Evolutionary conservation across 2,113 vertebrate genomes (phyloP).

Genomic region (Macquaria australasica): DNA sequence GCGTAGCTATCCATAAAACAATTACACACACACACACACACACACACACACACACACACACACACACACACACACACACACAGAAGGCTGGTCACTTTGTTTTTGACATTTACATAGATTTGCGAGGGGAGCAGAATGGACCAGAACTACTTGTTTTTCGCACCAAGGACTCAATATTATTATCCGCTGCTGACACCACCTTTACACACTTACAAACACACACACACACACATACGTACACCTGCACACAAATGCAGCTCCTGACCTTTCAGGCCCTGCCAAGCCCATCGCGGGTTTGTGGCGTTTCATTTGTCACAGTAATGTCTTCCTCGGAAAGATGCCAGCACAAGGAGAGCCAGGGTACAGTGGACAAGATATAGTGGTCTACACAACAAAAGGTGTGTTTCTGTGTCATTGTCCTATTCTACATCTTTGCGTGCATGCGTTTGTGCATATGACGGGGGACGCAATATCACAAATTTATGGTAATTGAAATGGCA

Average conservation of each 20-base stretch:
- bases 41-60: conserved; percentile 32
- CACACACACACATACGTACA: conserved; percentile 16
- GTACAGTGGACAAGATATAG: conserved; percentile 56
- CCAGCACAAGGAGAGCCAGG: conserved; percentile 63
- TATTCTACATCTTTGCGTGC: conserved; percentile 19
- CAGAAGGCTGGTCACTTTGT: conserved; percentile 45
- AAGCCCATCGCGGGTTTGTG: conserved; percentile 72
- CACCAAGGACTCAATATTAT: conserved; percentile 57
- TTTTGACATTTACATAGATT: conserved; percentile 76
- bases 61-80: conserved; percentile 14
- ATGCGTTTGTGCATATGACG: conserved; percentile 32
- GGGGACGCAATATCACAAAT: conserved; percentile 83
- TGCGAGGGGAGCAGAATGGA: conserved; percentile 52
- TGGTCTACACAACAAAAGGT: conserved; percentile 50
- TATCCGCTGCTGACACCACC: conserved; percentile 62
- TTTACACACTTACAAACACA: conserved; percentile 32
- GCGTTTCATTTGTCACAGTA: conserved; percentile 81
- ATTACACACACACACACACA: conserved; percentile 37
- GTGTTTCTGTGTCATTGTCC: conserved; percentile 46
- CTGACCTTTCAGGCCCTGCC: conserved; percentile 82
- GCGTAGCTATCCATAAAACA: conserved; percentile 58
- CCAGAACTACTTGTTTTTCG: conserved; percentile 52
- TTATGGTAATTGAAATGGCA: conserved; percentile 89
- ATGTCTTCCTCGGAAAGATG: conserved; percentile 78
- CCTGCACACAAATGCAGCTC: conserved; percentile 54